Base-by-base conservation (phyloP, 2,113 vertebrate genomes). In the Atractosteus spatula region DNA sequence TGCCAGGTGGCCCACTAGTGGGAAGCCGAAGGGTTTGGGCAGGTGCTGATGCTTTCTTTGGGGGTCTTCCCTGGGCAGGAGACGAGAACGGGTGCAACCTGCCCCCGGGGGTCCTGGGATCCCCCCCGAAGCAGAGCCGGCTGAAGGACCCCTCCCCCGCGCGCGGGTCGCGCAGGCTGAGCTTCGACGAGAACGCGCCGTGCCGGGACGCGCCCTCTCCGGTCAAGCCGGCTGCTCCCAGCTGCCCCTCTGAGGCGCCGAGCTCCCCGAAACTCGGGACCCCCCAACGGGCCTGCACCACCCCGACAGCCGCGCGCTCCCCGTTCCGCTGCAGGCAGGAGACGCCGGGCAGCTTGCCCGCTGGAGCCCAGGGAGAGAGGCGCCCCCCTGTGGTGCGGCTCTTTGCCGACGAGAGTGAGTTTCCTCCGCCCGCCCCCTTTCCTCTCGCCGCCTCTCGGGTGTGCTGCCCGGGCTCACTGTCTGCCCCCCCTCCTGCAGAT, bases 21-120 rank as follows among this genome's bases (percentile, higher is more conserved):
- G 17, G 17, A 29, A 29, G 17, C 17, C 17, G 17, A 29, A 29
- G 17, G 17, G 17, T 29, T 29, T 29, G 17, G 17, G 17, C 17
- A 1, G 17, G 17, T 29, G 17, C 17, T 29, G 17, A 29, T 29
- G 17, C 17, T 29, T 29, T 29, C 17, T 29, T 29, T 29, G 17
- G 17, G 17, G 17, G 17, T 29, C 17, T 29, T 68, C 0, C 62
- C 0, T 55, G 17, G 54, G 2, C 45, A 98, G 96, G 94, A 7
- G 94, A 94, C 0, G 97, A 99, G 13, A 99, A 97, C 47, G 80
- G 91, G 17, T 96, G 95, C 84, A 98, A 99, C 61, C 71, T 94
- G 2, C 84, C 85, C 3, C 70, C 43, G 0, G n/a, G 78, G n/a
- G 47, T 85, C 51, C 65, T 80, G 41, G 91, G 92, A 42, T 96